Conservation (phyloP, 2,113 vertebrate genomes). For the Alethe diademata region DNA sequence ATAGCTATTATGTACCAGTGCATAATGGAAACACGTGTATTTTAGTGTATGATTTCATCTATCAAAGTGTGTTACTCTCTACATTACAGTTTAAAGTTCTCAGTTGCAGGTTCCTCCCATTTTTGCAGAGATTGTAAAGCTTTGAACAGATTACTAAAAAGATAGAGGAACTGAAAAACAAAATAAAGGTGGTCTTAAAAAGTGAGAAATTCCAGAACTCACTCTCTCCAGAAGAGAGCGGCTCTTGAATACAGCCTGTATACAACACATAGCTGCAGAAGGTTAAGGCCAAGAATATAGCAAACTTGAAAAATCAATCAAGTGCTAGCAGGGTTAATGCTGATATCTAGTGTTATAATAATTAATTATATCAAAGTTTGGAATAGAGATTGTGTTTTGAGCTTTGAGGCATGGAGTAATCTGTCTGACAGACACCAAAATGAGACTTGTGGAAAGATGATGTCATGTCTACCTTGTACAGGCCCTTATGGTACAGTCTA, state of each 20-base stretch:
- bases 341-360: neutral
- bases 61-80: neutral
- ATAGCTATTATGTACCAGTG: neutral
- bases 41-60: neutral
- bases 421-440: neutral
- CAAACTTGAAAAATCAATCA: neutral
- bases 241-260: neutral
- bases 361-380: neutral
- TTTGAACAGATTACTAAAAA: neutral
- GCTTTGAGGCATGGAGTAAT: neutral
- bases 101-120: neutral
- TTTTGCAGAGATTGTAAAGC: neutral
- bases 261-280: neutral
- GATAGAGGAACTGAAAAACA: neutral
- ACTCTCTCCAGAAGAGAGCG: neutral
- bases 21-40: neutral
- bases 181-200: neutral
- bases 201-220: neutral
- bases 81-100: neutral
- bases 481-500: neutral
- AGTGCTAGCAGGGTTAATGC: neutral
- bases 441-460: neutral
- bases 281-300: neutral
- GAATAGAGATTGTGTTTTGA: neutral
- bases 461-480: neutral